These are phyloP conservation scores for Todiramphus chloris DNA, from an alignment of 2,113 vertebrate species.

Conservation along the genomic window DNA sequence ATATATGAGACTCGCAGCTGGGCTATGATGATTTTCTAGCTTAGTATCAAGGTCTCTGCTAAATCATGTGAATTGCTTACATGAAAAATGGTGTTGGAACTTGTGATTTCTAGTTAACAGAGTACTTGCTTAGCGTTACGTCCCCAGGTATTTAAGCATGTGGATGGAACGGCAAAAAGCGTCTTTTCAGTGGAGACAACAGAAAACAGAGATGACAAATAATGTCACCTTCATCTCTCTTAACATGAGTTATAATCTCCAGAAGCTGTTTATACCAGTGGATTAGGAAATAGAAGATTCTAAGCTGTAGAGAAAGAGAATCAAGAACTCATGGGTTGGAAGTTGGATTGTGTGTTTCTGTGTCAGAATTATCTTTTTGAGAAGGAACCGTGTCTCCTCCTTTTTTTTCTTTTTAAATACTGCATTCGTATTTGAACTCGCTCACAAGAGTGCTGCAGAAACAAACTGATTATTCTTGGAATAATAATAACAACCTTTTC, in stretches of 20 bases:
- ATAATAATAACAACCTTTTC: neutral
- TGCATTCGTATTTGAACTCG: neutral
- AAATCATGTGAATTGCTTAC: neutral
- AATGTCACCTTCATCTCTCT: neutral
- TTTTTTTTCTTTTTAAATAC: neutral
- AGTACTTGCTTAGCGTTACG: neutral
- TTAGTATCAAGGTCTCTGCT: neutral
- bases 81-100: neutral
- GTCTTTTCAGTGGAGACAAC: neutral
- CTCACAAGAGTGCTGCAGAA: neutral
- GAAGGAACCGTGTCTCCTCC: neutral
- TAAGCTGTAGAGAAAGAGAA: neutral
- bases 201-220: neutral
- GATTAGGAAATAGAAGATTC: neutral
- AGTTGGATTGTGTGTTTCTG: neutral
- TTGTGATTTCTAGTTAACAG: neutral
- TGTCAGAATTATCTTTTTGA: neutral
- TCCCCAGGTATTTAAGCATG: neutral
- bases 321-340: neutral
- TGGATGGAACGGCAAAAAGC: neutral
- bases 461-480: neutral
- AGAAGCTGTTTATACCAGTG: neutral
- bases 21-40: neutral
- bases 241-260: neutral
- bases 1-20: neutral